Base-by-base conservation (phyloP, 1,140 invertebrate species). In the Lanistes nyassanus region DNA sequence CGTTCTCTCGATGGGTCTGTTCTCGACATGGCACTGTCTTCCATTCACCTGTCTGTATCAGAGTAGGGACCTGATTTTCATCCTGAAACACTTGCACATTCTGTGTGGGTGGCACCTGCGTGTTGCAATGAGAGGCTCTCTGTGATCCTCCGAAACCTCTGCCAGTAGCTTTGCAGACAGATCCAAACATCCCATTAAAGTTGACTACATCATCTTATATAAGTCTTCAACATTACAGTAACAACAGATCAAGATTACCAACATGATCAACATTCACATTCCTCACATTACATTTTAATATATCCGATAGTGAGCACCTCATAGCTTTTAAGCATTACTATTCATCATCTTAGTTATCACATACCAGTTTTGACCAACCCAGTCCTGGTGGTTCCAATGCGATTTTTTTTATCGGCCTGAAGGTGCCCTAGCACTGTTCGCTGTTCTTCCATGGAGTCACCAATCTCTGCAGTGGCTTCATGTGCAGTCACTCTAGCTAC, bases 1-100 rank as follows among this genome's bases (percentile, higher is more conserved):
- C 84, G 82, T 89, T 89, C 79, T 90, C 89, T 65, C 84, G 85
- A 42, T 88, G 83, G 19, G 79, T 37, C 16, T 72, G 65, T 16
- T 78, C 47, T 51, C 62, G 64, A 26, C 74, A 74, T 5, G 86
- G 85, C 36, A 82, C 39, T 19, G 81, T 79, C 58, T 76, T 71
- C 77, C 80, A 85, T 51, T 88, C 84, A 19, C 82, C 82, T 11
- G 82, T 84, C 65, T 85, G 84, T 4, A 67, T 70, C 4, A 82
- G 81, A 0, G 81, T 76, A 9, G 56, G 67, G 1, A 51, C 71
- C 19, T 47, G 42, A 78, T 85, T 87, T 55, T 86, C 85, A 82
- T 88, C 85, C 78, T 69, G 75, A 67, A 78, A 86, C 5, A 87
- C 73, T 36, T 79, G 75, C 42, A 47, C 42, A 13, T n/a, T n/a